Evolutionary conservation across 2,797 vertebrate species (phyloP).

Genomic region (Nothura maculosa): DNA sequence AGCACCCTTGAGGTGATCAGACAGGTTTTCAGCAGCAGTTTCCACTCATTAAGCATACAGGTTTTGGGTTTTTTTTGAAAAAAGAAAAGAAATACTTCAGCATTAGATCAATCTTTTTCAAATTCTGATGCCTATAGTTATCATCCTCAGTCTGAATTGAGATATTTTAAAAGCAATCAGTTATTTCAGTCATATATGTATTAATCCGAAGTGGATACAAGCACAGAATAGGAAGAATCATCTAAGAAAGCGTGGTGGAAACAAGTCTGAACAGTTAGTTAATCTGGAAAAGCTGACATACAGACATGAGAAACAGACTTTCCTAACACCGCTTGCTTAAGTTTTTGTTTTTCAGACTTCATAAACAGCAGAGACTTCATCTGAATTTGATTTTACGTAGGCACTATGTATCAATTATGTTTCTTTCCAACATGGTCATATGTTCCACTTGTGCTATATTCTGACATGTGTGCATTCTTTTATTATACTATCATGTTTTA

Average conservation of each 20-base stretch:
- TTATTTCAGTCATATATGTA: slow-evolving; percentile 10
- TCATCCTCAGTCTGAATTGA: neutral
- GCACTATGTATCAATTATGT: neutral
- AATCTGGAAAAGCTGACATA: slow-evolving; percentile 45
- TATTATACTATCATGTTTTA: neutral
- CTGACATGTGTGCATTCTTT: neutral
- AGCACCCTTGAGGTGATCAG: neutral
- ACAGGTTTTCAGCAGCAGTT: neutral
- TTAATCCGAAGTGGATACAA: slow-evolving; percentile 24
- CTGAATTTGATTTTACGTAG: slow-evolving; percentile 16
- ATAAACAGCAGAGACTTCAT: neutral
- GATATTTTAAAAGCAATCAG: neutral
- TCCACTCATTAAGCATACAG: neutral
- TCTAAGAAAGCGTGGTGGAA: slow-evolving; percentile 20
- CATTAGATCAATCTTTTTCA: neutral
- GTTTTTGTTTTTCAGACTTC: slow-evolving; percentile 32
- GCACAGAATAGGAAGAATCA: neutral
- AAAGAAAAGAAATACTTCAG: slow-evolving; percentile 1
- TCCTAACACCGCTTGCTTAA: neutral
- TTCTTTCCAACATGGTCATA: neutral
- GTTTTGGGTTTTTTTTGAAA: neutral
- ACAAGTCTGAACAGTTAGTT: slow-evolving; percentile 29
- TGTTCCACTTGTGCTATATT: neutral
- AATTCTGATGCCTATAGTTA: neutral
- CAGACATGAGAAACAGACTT: slow-evolving; percentile 30